Evolutionary conservation across 2,888 invertebrate species (phyloP), one percentile per base, ranked within the genome.

Genomic region (Agapetus fuscipes): DNA sequence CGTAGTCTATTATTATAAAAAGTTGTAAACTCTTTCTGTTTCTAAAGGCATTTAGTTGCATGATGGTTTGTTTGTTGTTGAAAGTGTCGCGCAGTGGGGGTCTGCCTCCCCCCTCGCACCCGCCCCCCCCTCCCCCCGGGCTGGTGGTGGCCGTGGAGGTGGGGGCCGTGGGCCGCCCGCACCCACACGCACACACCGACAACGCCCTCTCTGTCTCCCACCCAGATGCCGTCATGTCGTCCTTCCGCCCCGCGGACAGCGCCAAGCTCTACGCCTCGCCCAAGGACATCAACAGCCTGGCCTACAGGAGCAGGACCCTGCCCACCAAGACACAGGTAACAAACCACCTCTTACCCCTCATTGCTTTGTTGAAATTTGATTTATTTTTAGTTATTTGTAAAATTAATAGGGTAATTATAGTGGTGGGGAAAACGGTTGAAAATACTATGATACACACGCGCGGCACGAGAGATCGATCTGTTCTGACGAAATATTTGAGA

Each of bases 221-320:
- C 45, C 57, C 58, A 35, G 59, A 69, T 37, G 71, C 71, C 28
- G 76, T 85, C 35, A 81, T 83, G 62, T 91, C 90, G 36, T 88
- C 90, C 54, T 94, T 94, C 70, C 82, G 89, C 52, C 94, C 94
- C 6, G 78, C 83, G 42, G 81, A 83, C 48, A 83, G 75, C 61
- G 86, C 87, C 35, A 85, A 86, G 59, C 71, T 94, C 44, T 91
- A 90, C 63, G 91, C 91, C 17, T 85, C 88, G 38, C 93, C 93
- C 11, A 81, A 84, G 54, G 88, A 87, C 59, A 75, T 86, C 54
- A 84, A 80, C 56, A 74, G 76, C 32, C 80, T 84, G 26, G 83
- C 80, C 14, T 75, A 76, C 52, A 64, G 76, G 48, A 69, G 74
- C 25, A 67, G 70, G 43, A 72, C 67, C 49, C 48, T 68, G 39